Conservation (phyloP, 2,888 invertebrate genomes). For the Elysia crispata region DNA sequence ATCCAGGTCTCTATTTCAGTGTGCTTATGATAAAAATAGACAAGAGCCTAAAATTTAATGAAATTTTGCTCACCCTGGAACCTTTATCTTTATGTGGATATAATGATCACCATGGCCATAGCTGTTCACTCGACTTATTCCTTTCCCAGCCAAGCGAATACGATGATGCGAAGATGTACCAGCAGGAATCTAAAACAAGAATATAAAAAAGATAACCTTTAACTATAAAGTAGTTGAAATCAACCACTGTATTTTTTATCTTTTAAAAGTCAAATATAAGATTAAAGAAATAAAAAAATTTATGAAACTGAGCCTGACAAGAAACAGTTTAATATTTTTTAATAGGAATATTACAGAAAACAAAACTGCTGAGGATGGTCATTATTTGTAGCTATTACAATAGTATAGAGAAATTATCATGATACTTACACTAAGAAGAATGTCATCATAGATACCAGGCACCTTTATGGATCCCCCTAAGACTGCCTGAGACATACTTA, state of each 20-base stretch:
- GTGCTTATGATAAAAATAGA: not conserved
- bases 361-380: too few relatives aligned
- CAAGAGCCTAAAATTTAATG: not conserved
- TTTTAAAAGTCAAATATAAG: too few relatives aligned
- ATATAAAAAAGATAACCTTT: not conserved
- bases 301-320: too few relatives aligned
- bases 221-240: not conserved
- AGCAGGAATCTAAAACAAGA: constrained; percentile 84
- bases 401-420: too few relatives aligned
- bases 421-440: constrained; percentile 86
- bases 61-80: constrained; percentile 83
- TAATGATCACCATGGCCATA: constrained; percentile 98
- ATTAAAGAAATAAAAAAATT: too few relatives aligned
- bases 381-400: too few relatives aligned
- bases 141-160: constrained; percentile 91
- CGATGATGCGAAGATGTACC: constrained; percentile 95
- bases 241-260: too few relatives aligned
- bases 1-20: not conserved
- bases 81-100: constrained; percentile 91
- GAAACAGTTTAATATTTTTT: too few relatives aligned
- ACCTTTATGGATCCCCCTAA: constrained; percentile 94
- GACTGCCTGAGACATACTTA: constrained; percentile 93
- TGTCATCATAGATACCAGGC: constrained; percentile 96
- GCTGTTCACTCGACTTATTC: constrained; percentile 92
- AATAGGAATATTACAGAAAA: too few relatives aligned